These are phyloP conservation scores for Chironomus riparius DNA, from an alignment of 2,888 invertebrate genomes.

Conservation along the genomic window DNA sequence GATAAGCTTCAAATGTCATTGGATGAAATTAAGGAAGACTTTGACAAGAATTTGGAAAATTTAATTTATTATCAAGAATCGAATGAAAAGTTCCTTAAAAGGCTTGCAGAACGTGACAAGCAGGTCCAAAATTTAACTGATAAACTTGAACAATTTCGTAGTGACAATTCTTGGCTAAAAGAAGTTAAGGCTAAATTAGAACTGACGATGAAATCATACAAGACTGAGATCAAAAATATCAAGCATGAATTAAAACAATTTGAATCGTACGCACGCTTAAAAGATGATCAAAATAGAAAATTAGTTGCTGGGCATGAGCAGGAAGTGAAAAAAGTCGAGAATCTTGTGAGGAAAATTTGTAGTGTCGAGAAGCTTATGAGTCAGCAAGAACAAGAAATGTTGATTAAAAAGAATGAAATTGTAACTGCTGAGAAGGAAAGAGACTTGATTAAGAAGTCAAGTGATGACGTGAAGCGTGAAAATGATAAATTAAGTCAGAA, in stretches of 20 bases:
- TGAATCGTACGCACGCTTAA: neutral
- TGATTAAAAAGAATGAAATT: neutral
- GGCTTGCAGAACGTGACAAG: neutral
- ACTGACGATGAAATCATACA: neutral
- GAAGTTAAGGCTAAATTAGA: neutral
- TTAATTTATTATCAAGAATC: neutral
- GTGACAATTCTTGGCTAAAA: neutral
- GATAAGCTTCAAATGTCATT: neutral
- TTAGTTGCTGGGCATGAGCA: neutral
- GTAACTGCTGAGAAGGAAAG: conserved; percentile 10
- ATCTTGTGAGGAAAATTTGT: neutral
- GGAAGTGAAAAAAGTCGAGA: neutral
- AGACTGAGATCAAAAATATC: neutral
- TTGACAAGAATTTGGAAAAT: neutral
- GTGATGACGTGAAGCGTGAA: neutral
- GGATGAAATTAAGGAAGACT: neutral
- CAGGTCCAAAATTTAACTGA: neutral
- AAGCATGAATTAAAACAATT: neutral
- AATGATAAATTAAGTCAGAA: conserved; percentile 6
- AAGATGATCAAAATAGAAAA: conserved; percentile 7
- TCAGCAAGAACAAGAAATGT: neutral
- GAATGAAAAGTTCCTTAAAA: neutral
- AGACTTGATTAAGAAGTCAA: neutral
- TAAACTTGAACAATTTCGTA: neutral
- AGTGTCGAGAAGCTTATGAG: neutral